A percentile compares a stretch with the other conserved stretches of the same genome.
Evolutionary conservation across 2,113 vertebrate species (phyloP).

Genomic region (Camelus bactrianus): DNA sequence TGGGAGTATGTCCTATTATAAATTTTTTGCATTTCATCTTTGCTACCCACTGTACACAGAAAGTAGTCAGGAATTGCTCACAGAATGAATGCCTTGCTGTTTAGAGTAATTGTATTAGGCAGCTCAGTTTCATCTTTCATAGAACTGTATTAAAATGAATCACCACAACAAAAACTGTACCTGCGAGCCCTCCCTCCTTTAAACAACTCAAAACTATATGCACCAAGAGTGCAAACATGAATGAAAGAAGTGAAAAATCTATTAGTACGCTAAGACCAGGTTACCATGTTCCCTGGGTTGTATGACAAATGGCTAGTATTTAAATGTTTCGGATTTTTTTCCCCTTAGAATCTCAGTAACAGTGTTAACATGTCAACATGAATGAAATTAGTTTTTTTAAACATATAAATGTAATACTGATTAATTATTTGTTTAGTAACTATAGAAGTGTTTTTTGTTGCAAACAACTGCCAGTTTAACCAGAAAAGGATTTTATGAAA

Average conservation of each 20-base stretch:
- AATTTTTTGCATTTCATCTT: slow-evolving; percentile 44
- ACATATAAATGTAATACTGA: background rate
- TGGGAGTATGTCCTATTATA: background rate
- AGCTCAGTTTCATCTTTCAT: background rate
- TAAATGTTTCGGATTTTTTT: background rate
- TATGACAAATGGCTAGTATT: background rate
- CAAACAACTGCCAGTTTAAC: background rate
- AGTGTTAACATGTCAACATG: background rate
- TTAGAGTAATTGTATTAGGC: background rate
- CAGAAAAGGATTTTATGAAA: slow-evolving; percentile 7
- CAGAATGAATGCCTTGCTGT: background rate
- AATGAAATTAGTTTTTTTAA: slow-evolving; percentile 22
- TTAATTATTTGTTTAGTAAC: background rate
- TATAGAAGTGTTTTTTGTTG: background rate
- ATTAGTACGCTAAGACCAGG: background rate
- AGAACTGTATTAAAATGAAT: slow-evolving; percentile 25
- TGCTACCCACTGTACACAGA: background rate
- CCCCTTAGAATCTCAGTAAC: background rate
- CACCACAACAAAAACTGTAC: background rate
- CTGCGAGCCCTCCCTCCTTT: background rate
- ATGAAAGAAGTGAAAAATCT: background rate
- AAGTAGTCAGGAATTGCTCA: background rate
- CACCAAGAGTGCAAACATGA: background rate
- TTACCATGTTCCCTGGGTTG: background rate
- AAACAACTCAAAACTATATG: background rate